Evolutionary conservation across 2,797 vertebrate species (phyloP).

Genomic region (Falco rusticolus): DNA sequence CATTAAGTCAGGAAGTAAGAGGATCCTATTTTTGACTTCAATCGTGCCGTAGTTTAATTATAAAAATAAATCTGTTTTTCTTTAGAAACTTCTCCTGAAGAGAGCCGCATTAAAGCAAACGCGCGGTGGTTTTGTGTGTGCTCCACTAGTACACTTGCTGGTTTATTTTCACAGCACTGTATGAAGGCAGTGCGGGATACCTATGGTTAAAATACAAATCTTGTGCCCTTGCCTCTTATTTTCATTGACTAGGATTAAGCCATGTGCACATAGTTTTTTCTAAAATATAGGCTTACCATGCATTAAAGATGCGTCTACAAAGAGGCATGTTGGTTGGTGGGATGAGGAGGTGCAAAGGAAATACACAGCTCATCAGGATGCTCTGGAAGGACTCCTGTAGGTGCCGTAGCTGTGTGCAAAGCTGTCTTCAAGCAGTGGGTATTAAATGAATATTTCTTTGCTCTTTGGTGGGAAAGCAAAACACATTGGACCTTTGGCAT

Average conservation of each 20-base stretch:
- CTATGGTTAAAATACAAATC: neutral
- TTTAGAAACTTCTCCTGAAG: neutral
- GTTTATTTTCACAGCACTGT: neutral
- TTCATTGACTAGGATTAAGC: neutral
- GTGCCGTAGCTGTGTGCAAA: neutral
- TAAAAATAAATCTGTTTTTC: neutral
- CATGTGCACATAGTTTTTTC: neutral
- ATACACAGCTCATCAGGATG: neutral
- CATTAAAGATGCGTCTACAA: neutral
- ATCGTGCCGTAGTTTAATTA: rapidly evolving
- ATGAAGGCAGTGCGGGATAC: too few relatives aligned
- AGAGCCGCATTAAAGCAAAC: neutral
- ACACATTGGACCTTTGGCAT: neutral
- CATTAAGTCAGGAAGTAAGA: constrained; percentile 84
- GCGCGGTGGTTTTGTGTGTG: rapidly evolving
- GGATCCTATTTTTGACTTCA: neutral
- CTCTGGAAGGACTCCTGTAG: neutral
- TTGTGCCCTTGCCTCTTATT: too few relatives aligned
- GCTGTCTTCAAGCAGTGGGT: neutral
- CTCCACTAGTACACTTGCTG: rapidly evolving
- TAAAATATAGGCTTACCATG: neutral
- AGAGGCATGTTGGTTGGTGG: neutral
- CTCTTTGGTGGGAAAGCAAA: neutral
- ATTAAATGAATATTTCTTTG: neutral
- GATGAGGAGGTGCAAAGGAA: neutral